Conservation (phyloP, 2,888 invertebrate genomes). For the Tolmerus cingulatus region DNA sequence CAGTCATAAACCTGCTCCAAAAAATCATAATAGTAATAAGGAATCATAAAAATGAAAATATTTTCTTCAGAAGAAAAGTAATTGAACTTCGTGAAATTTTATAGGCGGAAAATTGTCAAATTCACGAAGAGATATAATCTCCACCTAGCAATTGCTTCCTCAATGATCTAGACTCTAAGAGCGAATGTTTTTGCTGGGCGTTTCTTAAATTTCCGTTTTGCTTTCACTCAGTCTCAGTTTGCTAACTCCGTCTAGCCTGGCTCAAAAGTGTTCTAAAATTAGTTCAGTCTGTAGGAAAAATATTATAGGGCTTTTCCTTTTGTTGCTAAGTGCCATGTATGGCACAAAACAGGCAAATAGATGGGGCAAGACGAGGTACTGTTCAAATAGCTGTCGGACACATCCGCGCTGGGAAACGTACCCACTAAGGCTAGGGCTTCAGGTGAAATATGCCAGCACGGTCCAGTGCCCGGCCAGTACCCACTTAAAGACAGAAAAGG, state of each 20-base stretch:
- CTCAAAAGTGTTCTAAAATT: neutral
- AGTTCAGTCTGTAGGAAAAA: neutral
- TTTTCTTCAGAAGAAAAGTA: neutral
- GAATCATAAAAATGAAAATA: no score
- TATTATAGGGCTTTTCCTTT: neutral
- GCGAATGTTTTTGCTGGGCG: neutral
- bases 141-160: neutral
- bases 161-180: neutral
- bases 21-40: no score
- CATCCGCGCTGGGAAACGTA: neutral
- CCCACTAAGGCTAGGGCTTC: neutral
- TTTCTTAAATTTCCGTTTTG: neutral
- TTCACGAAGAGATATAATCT: neutral
- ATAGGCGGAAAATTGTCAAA: neutral
- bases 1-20: no score
- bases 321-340: neutral
- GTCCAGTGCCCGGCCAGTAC: neutral
- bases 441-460: neutral
- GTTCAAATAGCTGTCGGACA: neutral
- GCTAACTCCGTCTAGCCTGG: neutral
- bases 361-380: neutral
- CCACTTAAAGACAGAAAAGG: neutral
- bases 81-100: neutral
- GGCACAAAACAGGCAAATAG: neutral
- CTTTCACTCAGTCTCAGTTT: conserved; percentile 15